Evolutionary conservation across 2,797 vertebrate genomes (phyloP).

Genomic region (Delichon dasypus): DNA sequence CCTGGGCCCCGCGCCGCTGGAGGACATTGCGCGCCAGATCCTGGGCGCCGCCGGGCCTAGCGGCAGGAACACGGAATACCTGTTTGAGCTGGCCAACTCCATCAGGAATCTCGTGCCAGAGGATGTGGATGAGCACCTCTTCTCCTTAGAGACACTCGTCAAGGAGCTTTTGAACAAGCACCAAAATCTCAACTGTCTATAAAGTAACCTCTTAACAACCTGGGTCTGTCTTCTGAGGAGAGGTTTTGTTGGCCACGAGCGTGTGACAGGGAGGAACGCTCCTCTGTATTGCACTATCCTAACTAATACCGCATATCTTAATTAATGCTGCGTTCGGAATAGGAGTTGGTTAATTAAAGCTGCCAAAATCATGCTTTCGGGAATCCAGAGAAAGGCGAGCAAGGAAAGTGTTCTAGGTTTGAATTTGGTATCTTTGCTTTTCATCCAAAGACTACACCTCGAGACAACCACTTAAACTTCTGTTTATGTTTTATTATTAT

Average conservation of each 20-base stretch:
- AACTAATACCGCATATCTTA: neutral
- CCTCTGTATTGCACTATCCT: constrained; percentile 4
- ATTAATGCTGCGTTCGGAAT: constrained; percentile 16
- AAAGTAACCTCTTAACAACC: neutral
- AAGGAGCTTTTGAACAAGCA: constrained; percentile 77
- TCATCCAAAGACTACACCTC: neutral
- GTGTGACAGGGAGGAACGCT: constrained; percentile 1
- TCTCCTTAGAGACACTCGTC: constrained; percentile 90
- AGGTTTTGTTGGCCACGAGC: neutral
- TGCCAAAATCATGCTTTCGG: neutral
- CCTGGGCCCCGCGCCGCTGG: constrained; percentile 93
- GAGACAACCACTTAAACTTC: neutral
- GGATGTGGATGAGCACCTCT: constrained; percentile 90
- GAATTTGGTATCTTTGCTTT: constrained; percentile 1
- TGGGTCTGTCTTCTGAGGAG: neutral
- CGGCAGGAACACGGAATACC: constrained; percentile 92
- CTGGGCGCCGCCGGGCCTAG: constrained; percentile 87
- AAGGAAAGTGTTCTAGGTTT: neutral
- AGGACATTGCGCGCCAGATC: constrained; percentile 95
- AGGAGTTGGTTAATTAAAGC: neutral
- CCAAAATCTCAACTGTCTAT: constrained; percentile 60
- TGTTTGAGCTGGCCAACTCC: constrained; percentile 92
- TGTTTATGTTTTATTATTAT: neutral
- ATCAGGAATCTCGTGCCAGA: constrained; percentile 89
- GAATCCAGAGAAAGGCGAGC: neutral